Conservation (phyloP, 2,888 invertebrate genomes). For the Merodon equestris region DNA sequence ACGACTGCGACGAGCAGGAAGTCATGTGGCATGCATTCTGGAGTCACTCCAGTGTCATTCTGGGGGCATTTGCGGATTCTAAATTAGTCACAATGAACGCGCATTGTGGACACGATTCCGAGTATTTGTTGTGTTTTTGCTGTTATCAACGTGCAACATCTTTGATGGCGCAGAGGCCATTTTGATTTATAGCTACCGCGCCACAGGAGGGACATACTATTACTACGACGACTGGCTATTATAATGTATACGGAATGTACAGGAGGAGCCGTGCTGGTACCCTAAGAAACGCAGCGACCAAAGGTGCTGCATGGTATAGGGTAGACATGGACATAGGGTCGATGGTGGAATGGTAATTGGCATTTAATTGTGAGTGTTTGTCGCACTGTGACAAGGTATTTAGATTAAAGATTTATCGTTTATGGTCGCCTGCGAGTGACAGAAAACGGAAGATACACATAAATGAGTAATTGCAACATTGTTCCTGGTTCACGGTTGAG, state of each 20-base stretch:
- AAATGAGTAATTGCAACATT: constrained; percentile 7
- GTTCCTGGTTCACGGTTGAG: neutral
- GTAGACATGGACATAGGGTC: constrained; percentile 8
- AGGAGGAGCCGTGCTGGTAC: constrained; percentile 23
- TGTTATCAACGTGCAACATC: constrained; percentile 55
- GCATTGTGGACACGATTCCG: constrained; percentile 56
- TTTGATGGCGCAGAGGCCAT: constrained; percentile 62
- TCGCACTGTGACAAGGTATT: constrained; percentile 52
- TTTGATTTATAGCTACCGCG: constrained; percentile 60
- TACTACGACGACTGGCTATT: too few relatives aligned
- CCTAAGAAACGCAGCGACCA: constrained; percentile 16
- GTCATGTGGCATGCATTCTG: constrained; percentile 56
- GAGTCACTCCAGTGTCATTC: too few relatives aligned
- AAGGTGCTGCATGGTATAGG: constrained; percentile 22
- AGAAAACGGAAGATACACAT: constrained; percentile 20
- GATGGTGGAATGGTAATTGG: constrained; percentile 42
- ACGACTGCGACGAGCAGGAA: constrained; percentile 39
- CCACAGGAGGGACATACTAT: constrained; percentile 32
- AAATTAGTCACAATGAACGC: constrained; percentile 67
- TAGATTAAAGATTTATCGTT: constrained; percentile 21
- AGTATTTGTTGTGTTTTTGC: constrained; percentile 56
- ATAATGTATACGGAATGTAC: constrained; percentile 10
- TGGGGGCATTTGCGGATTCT: constrained; percentile 53
- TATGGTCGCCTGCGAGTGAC: neutral
- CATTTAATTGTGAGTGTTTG: constrained; percentile 58